These are phyloP conservation scores for Dascyllus trimaculatus DNA, from an alignment of 2,113 vertebrate species.

Conservation along the genomic window DNA sequence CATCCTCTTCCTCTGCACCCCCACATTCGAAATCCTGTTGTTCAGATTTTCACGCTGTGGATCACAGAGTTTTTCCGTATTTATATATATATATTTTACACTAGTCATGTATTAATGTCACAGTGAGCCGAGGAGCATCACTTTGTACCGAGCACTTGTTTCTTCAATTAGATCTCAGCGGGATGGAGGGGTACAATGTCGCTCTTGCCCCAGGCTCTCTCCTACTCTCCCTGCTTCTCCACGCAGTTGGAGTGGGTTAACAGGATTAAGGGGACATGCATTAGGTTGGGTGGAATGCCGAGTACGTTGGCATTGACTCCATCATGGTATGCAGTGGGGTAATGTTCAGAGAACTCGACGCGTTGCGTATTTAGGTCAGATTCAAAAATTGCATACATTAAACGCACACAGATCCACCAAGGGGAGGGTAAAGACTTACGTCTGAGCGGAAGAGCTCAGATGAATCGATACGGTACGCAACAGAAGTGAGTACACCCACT, in stretches of 20 bases:
- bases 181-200: constrained; percentile 62
- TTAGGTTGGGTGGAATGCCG: constrained; percentile 44
- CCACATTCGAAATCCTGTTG: constrained; percentile 48
- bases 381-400: constrained; percentile 66
- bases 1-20: constrained; percentile 35
- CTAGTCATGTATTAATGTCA: constrained; percentile 59
- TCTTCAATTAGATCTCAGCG: constrained; percentile 74
- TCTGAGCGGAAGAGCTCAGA: not conserved
- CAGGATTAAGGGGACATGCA: constrained; percentile 77
- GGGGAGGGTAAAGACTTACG: constrained; percentile 9
- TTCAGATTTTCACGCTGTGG: constrained; percentile 24
- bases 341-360: constrained; percentile 17
- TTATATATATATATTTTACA: constrained; percentile 14
- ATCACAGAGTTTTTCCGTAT: not conserved
- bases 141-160: constrained; percentile 68
- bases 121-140: constrained; percentile 54
- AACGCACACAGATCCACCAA: constrained; percentile 11
- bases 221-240: constrained; percentile 51
- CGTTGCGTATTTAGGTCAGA: constrained; percentile 75
- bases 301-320: constrained; percentile 44
- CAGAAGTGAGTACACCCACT: too few species aligned
- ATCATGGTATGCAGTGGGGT: constrained; percentile 31
- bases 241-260: constrained; percentile 70
- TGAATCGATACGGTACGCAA: not conserved
- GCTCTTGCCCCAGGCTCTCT: constrained; percentile 49